Base-by-base conservation (phyloP, 2,113 vertebrate species). In the Mesocricetus auratus region DNA sequence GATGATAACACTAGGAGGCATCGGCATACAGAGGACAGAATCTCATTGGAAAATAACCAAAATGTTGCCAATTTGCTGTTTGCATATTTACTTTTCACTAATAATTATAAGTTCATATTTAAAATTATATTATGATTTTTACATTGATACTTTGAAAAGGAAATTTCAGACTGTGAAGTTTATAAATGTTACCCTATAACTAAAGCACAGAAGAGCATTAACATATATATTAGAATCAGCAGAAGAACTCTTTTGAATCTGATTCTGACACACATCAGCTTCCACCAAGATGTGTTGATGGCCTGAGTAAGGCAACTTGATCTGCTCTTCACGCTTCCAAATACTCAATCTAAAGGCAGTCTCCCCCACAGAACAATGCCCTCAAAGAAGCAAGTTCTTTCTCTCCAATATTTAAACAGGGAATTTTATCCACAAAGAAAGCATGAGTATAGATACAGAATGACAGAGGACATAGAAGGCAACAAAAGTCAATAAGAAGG, bases 211-310 rank as follows among this genome's bases (percentile, higher is more conserved):
- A 82, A 94, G 24, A 73, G 0, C 74, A 95, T 97, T 97, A 96
- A 71, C 92, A 94, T 94, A 93, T 86, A 93, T 97, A 96, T 93
- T 96, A 96, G 85, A 96, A 92, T n/a, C 31, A 89, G 39, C 45
- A 92, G 66, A 87, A 85, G 36, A 26, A 58, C 6, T 86, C 71
- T 90, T 93, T 77, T 60, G 96, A 95, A 94, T 19, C 66, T 45
- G 95, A 92, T 42, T 24, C 78, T 75, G n/a, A 95, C 31, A 66
- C 33, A 86, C 21, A 77, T n/a, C 88, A 66, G 36, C 74, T 91
- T 81, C 69, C 79, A 58, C 29, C n/a, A 68, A 92, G 33, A 88
- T 69, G 79, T 58, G 88, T 0, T 21, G 56, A 90, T 50, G n/a
- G 45, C 78, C 22, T 36, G 29, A 69, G 88, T 90, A 89, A 88